phyloP scores from a whole-genome alignment of 2,113 vertebrate genomes.

The Pluvialis apricaria region DNA sequence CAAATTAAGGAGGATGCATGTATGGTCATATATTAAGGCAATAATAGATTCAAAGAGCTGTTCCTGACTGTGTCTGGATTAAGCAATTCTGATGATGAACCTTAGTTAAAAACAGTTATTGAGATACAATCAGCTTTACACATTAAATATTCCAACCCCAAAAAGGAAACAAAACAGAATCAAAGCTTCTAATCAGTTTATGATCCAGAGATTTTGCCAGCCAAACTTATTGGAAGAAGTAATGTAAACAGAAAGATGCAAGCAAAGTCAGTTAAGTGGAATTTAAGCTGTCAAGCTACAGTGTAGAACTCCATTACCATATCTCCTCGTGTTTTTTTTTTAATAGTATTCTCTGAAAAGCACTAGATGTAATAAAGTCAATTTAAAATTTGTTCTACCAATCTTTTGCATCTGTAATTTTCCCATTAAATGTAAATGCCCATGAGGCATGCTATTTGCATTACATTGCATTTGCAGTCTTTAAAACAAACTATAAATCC shows the following conservation, averaged over 20 bases:
- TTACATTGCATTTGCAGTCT: constrained; percentile 89
- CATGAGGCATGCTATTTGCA: constrained; percentile 88
- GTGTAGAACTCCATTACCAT: constrained; percentile 73
- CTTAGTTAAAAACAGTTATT: constrained; percentile 35
- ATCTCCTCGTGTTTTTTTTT: constrained; percentile 67
- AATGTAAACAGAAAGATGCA: constrained; percentile 60
- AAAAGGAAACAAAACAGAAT: constrained; percentile 60
- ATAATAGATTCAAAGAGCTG: constrained; percentile 26
- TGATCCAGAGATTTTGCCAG: constrained; percentile 44
- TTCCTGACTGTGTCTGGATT: neutral
- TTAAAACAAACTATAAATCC: constrained; percentile 90
- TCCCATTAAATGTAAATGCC: constrained; percentile 89
- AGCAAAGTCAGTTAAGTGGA: constrained; percentile 66
- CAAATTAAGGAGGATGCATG: constrained; percentile 15
- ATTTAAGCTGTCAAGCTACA: constrained; percentile 71
- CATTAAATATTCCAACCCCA: constrained; percentile 25
- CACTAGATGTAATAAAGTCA: constrained; percentile 86
- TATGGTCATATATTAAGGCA: constrained; percentile 10
- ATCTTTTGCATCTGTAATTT: constrained; percentile 89
- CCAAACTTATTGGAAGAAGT: constrained; percentile 57
- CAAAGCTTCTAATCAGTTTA: constrained; percentile 60
- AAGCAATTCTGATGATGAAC: constrained; percentile 31
- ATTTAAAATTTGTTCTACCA: constrained; percentile 89
- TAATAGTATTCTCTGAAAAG: constrained; percentile 80
- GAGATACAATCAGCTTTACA: constrained; percentile 9